Conservation (phyloP, 1,140 invertebrate species). For the Conopomorpha cramerella region DNA sequence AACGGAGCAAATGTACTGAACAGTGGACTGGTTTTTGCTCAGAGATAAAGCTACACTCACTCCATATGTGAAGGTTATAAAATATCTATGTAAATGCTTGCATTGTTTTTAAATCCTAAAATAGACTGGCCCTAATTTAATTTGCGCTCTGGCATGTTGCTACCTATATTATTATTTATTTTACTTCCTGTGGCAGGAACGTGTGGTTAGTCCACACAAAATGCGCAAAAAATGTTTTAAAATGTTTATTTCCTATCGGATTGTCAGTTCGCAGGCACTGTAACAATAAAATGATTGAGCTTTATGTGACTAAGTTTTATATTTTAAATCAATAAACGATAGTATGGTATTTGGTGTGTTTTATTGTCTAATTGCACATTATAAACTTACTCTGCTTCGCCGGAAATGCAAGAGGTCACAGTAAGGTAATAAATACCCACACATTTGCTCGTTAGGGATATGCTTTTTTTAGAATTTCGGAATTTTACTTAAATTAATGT, state of each 20-base stretch:
- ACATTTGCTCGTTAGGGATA: too few species aligned
- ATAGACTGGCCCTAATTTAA: slow-evolving; percentile 43
- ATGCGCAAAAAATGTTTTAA: slow-evolving; percentile 33
- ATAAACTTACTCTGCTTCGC: not conserved
- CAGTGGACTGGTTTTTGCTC: too few species aligned
- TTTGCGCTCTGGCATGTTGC: slow-evolving; percentile 49
- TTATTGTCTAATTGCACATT: slow-evolving; percentile 5
- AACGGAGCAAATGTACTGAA: too few species aligned
- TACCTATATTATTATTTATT: slow-evolving; percentile 48
- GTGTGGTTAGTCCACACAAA: slow-evolving; percentile 20
- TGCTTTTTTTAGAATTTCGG: too few species aligned
- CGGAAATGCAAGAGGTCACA: not conserved
- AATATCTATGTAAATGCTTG: too few species aligned
- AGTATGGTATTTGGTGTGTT: slow-evolving; percentile 34
- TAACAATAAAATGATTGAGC: slow-evolving; percentile 61
- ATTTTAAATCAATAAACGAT: slow-evolving; percentile 62
- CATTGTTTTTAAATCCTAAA: too few species aligned
- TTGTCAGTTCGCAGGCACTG: slow-evolving; percentile 59
- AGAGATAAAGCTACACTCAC: too few species aligned
- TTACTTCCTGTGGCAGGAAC: too few species aligned
- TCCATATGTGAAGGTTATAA: too few species aligned
- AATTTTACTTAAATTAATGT: too few species aligned
- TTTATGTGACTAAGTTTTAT: slow-evolving; percentile 61
- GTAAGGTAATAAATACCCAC: not conserved
- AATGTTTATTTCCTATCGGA: slow-evolving; percentile 58